phyloP scores from a whole-genome alignment of 2,888 invertebrate species.

The Exephanes ischioxanthus region DNA sequence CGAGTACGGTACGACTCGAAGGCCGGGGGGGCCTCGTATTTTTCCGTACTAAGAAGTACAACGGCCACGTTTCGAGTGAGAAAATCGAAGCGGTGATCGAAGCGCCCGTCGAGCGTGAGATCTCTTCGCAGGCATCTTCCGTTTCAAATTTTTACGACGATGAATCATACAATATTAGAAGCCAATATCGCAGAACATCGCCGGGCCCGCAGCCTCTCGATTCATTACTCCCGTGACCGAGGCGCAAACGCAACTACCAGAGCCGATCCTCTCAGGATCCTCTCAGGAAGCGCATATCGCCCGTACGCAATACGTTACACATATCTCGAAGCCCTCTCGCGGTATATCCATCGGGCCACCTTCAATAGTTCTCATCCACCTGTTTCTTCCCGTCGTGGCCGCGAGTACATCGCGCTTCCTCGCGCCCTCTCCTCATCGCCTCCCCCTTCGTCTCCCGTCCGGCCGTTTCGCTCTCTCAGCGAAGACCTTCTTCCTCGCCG shows the following conservation, averaged over 20 bases:
- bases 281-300: constrained; percentile 6
- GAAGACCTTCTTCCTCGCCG: constrained; percentile 20
- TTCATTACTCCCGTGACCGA: constrained; percentile 17
- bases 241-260: constrained; percentile 1
- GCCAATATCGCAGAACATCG: constrained; percentile 6
- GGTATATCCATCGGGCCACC: constrained; percentile 30
- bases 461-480: constrained; percentile 40
- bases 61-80: constrained; percentile 44
- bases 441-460: constrained; percentile 41
- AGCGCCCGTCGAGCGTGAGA: constrained; percentile 61
- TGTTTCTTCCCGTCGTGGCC: constrained; percentile 39
- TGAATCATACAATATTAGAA: constrained; percentile 14
- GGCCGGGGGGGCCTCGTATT: constrained; percentile 53
- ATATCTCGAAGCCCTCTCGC: constrained; percentile 25
- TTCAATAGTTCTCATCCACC: constrained; percentile 63
- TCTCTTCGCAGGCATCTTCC: constrained; percentile 15
- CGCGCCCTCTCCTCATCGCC: constrained; percentile 28
- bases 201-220: neutral
- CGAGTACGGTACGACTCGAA: constrained; percentile 46
- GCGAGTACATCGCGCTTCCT: constrained; percentile 56
- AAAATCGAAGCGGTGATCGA: constrained; percentile 48
- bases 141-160: constrained; percentile 3
- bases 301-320: constrained; percentile 32
- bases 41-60: constrained; percentile 42
- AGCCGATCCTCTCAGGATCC: neutral